Conservation (phyloP, 2,113 vertebrate genomes). For the Mastomys natalensis region DNA sequence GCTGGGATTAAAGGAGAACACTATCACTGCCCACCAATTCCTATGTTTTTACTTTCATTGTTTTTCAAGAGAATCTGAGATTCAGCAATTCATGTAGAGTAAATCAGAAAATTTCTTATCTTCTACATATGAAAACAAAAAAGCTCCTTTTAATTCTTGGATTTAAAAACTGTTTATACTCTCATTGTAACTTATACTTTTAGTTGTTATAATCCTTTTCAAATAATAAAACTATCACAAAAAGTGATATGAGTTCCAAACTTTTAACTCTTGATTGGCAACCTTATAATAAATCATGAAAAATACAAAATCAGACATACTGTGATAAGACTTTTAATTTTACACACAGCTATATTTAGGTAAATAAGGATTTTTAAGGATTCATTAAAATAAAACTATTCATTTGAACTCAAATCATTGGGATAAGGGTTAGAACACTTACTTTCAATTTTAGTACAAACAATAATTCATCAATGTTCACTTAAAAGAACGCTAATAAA, state of each 20-base stretch:
- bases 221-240: background rate
- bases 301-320: background rate
- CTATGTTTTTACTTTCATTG: background rate
- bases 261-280: slow-evolving; percentile 32
- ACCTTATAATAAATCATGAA: background rate
- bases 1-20: background rate
- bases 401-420: background rate
- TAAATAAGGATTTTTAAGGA: background rate
- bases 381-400: slow-evolving; percentile 53
- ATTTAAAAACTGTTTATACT: slow-evolving; percentile 15
- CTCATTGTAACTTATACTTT: slow-evolving; percentile 26
- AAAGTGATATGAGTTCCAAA: background rate
- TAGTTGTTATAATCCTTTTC: background rate
- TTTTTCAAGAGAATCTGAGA: slow-evolving; percentile 28
- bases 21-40: background rate
- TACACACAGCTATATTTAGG: background rate
- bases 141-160: background rate
- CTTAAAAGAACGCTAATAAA: slow-evolving; percentile 45
- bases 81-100: background rate
- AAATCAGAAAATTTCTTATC: slow-evolving; percentile 43
- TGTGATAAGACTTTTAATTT: background rate
- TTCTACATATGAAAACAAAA: slow-evolving; percentile 40
- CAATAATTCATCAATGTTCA: slow-evolving; percentile 54
- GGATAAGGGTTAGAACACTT: slow-evolving; percentile 37
- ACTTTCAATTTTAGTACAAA: slow-evolving; percentile 51